These are phyloP conservation scores for Ammodytes dubius DNA, from an alignment of 2,113 vertebrate species.

Conservation along the genomic window DNA sequence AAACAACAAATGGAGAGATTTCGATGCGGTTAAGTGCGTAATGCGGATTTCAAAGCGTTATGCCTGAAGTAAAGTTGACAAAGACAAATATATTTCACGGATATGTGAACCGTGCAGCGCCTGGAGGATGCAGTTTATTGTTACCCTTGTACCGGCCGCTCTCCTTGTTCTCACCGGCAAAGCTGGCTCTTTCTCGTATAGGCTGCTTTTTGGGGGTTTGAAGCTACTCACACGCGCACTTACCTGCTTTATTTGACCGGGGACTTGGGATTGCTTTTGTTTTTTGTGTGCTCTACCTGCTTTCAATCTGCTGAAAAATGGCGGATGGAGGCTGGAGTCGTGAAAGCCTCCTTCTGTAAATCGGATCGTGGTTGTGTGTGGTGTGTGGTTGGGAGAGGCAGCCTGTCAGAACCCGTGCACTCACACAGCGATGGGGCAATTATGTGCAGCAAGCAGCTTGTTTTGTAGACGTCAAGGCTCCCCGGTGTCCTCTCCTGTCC, in stretches of 20 bases:
- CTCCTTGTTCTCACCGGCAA: constrained; percentile 43
- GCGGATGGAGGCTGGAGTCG: constrained; percentile 79
- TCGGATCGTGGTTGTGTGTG: constrained; percentile 63
- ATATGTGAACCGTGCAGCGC: neutral
- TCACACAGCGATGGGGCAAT: constrained; percentile 44
- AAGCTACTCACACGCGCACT: constrained; percentile 61
- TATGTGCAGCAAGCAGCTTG: constrained; percentile 1
- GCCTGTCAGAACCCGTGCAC: constrained; percentile 45
- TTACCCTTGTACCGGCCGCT: constrained; percentile 58
- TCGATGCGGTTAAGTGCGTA: constrained; percentile 12
- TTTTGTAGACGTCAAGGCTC: constrained; percentile 21
- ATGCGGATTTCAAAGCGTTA: constrained; percentile 37
- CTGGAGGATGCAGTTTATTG: constrained; percentile 65
- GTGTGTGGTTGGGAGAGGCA: constrained; percentile 75
- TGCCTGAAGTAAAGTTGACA: constrained; percentile 53
- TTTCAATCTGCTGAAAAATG: constrained; percentile 83
- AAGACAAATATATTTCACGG: neutral
- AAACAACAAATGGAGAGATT: constrained; percentile 54
- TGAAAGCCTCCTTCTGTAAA: constrained; percentile 62
- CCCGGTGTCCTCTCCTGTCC: constrained; percentile 19
- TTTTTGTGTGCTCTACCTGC: constrained; percentile 76
- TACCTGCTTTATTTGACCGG: constrained; percentile 78
- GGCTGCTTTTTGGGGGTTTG: constrained; percentile 30
- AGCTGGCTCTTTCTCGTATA: constrained; percentile 47
- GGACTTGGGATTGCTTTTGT: constrained; percentile 40